Conservation (phyloP, 2,113 vertebrate species). For the Hippocampus zosterae region DNA sequence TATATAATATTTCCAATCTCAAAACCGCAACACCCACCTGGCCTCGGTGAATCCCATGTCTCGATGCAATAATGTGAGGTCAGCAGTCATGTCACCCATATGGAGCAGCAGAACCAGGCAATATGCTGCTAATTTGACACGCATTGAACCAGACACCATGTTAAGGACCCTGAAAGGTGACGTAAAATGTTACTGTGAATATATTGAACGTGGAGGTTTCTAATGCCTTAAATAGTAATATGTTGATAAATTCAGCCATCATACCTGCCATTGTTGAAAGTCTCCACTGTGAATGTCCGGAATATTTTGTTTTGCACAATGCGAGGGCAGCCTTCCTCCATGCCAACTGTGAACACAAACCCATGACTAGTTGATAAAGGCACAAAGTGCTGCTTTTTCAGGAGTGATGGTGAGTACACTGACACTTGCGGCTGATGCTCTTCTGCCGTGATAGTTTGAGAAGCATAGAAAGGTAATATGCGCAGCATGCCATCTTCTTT, state of each 20-base stretch:
- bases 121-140: conserved; percentile 63
- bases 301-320: conserved; percentile 62
- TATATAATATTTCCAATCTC: neutral
- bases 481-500: conserved; percentile 73
- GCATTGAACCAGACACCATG: conserved; percentile 62
- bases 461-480: conserved; percentile 84
- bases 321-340: conserved; percentile 65
- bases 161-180: conserved; percentile 53
- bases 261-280: conserved; percentile 65
- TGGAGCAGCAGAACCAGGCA: conserved; percentile 71
- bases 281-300: conserved; percentile 65
- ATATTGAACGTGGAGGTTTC: neutral
- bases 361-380: neutral
- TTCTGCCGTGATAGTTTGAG: conserved; percentile 75
- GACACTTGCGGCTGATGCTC: conserved; percentile 78
- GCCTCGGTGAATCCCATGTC: conserved; percentile 63
- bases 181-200: neutral
- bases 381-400: neutral
- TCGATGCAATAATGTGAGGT: conserved; percentile 71
- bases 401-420: conserved; percentile 45
- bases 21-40: conserved; percentile 40
- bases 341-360: conserved; percentile 49
- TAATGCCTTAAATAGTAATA: neutral
- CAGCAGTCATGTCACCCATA: conserved; percentile 57
- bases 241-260: neutral